Percentiles rank a stretch among this genome's conserved stretches.
Evolutionary conservation across 1,140 invertebrate species (phyloP).

Genomic region (Atopsyche davidsoni): DNA sequence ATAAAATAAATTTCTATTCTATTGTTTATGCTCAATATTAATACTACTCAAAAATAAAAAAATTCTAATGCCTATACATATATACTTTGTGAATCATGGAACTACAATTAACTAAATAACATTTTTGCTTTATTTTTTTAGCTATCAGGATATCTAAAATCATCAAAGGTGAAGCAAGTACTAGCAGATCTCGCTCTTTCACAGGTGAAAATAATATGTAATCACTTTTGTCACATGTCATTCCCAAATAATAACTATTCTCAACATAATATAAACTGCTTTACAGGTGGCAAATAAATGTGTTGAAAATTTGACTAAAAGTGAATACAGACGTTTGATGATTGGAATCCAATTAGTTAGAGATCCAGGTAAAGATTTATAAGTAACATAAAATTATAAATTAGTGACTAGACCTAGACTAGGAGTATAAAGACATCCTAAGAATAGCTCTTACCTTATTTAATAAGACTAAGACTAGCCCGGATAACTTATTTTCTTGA

Average conservation of each 20-base stretch:
- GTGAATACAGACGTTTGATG: slow-evolving; percentile 77
- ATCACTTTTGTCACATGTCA: neutral
- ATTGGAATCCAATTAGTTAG: slow-evolving; percentile 83
- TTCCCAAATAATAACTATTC: neutral
- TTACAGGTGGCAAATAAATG: slow-evolving; percentile 66
- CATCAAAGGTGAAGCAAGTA: slow-evolving; percentile 74
- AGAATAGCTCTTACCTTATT: too few species aligned
- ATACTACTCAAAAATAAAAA: too few species aligned
- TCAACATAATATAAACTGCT: slow-evolving; percentile 3
- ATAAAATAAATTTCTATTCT: neutral
- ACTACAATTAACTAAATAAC: neutral
- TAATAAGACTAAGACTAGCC: too few species aligned
- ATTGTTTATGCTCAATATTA: too few species aligned
- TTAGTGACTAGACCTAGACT: too few species aligned
- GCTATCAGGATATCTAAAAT: slow-evolving; percentile 65
- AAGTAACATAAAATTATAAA: too few species aligned
- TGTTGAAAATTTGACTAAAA: slow-evolving; percentile 70
- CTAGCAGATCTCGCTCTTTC: slow-evolving; percentile 84
- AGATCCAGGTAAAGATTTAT: slow-evolving; percentile 61
- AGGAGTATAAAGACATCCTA: too few species aligned
- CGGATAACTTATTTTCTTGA: too few species aligned
- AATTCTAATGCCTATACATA: too few species aligned
- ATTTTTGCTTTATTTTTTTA: slow-evolving; percentile 33
- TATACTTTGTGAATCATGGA: neutral
- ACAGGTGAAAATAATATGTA: slow-evolving; percentile 46